phyloP scores from a whole-genome alignment of 2,113 vertebrate genomes.

The Sarotherodon lohbergeri region DNA sequence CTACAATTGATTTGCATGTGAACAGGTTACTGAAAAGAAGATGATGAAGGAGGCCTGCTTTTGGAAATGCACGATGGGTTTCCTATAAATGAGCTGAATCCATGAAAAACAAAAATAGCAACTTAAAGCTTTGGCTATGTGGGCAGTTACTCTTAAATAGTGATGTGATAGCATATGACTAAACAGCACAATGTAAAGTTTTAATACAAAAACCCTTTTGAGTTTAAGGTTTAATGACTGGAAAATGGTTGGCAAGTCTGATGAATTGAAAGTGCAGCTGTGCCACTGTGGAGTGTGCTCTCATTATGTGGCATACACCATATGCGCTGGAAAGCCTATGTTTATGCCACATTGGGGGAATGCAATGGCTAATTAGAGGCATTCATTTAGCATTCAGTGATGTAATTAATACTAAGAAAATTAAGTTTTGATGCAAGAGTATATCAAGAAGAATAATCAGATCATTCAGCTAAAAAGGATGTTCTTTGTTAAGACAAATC shows the following conservation, averaged over 20 bases:
- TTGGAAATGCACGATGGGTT: background rate
- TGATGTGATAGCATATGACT: background rate
- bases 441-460: background rate
- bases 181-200: background rate
- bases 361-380: background rate
- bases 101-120: background rate
- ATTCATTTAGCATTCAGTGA: background rate
- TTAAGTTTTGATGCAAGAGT: background rate
- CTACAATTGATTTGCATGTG: background rate
- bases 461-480: background rate
- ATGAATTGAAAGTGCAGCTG: background rate
- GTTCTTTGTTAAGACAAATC: background rate
- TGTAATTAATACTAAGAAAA: background rate
- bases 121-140: background rate
- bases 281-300: background rate
- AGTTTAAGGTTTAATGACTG: background rate
- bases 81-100: background rate
- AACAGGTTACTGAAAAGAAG: background rate
- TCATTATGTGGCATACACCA: background rate
- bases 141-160: background rate
- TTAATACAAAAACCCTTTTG: background rate
- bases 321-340: background rate
- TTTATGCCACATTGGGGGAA: background rate
- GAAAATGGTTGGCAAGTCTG: background rate
- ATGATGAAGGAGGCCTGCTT: background rate